Conservation (phyloP, 1,140 invertebrate species). For the Drosophila cardini region DNA sequence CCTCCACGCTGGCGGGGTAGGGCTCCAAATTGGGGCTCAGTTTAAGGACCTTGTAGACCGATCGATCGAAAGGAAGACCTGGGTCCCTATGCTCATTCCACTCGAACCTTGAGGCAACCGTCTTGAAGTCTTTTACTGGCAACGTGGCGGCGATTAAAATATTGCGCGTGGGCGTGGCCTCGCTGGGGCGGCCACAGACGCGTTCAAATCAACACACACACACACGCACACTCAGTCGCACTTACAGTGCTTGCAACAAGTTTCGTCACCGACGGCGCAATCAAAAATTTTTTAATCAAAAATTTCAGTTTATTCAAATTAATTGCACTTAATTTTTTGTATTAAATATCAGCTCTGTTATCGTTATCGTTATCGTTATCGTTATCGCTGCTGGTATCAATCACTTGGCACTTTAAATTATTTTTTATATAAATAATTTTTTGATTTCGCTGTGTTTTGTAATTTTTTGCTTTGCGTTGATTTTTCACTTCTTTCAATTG, state of each 20-base stretch:
- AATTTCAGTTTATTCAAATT: constrained; percentile 33
- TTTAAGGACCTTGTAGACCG: constrained; percentile 85
- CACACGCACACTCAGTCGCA: not conserved
- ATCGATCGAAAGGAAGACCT: constrained; percentile 84
- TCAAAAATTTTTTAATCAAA: constrained; percentile 27
- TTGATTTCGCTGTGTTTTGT: too few relatives aligned
- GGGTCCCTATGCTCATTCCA: constrained; percentile 85
- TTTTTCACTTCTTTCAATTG: too few relatives aligned
- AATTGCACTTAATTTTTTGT: not conserved
- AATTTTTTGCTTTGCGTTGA: too few relatives aligned
- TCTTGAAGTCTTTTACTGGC: constrained; percentile 83
- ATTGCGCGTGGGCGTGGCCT: constrained; percentile 45
- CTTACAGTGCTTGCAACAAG: constrained; percentile 24
- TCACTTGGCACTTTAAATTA: constrained; percentile 66
- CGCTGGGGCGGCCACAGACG: constrained; percentile 19
- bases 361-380: constrained; percentile 9
- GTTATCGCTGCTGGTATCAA: constrained; percentile 19
- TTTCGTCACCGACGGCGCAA: constrained; percentile 49
- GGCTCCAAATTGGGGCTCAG: constrained; percentile 85
- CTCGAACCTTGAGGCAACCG: constrained; percentile 85
- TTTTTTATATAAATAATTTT: constrained; percentile 13
- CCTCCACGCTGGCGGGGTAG: constrained; percentile 85
- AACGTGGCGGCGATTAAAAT: constrained; percentile 73
- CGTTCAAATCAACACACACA: constrained; percentile 7
- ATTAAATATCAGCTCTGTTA: not conserved